Base-by-base conservation (phyloP, 2,113 vertebrate species). In the Acrocephalus kingi region DNA sequence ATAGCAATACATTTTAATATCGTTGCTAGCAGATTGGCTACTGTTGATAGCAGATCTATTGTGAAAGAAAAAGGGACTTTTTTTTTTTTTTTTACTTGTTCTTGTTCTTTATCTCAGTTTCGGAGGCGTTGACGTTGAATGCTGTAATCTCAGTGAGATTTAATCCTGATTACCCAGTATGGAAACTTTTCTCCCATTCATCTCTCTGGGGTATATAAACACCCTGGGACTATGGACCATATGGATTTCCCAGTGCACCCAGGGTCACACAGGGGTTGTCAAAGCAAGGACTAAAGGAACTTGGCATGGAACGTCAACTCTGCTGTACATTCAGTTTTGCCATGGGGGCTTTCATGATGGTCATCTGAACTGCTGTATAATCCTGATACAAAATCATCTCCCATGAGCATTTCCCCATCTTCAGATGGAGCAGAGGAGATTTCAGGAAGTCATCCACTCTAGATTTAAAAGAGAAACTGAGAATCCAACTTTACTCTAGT, bases 401-500 rank as follows among this genome's bases (percentile, higher is more conserved):
- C 46, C 25, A n/a, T 5, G 62, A 90, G 41, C 31, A 79, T 31
- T 52, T 87, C 35, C 68, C 23, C 41, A 59, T 71, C 66, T 56
- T 78, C 66, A 92, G n/a, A 45, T 23, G 15, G 24, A 62, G n/a
- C 52, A 84, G 28, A 80, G 30, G 35, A 77, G 41, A 76, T 81
- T 75, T 72, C 0, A 31, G 66, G 92, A 95, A 84, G 41, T 89
- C 37, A 51, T 43, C 18, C 10, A 35, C 23, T 22, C 49, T 58
- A 39, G 20, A 77, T 80, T 63, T 83, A 84, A 77, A 77, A 83
- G 45, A 89, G 31, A 93, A 93, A 88, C 45, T 12, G 24, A 61
- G 56, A 84, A 75, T 86, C 68, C 76, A 93, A 94, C 90, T 93
- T 96, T 94, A 88, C 59, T 93, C 78, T n/a, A 96, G 33, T 95